Base-by-base conservation (phyloP, 2,113 vertebrate genomes). In the Bambusicola thoracicus region DNA sequence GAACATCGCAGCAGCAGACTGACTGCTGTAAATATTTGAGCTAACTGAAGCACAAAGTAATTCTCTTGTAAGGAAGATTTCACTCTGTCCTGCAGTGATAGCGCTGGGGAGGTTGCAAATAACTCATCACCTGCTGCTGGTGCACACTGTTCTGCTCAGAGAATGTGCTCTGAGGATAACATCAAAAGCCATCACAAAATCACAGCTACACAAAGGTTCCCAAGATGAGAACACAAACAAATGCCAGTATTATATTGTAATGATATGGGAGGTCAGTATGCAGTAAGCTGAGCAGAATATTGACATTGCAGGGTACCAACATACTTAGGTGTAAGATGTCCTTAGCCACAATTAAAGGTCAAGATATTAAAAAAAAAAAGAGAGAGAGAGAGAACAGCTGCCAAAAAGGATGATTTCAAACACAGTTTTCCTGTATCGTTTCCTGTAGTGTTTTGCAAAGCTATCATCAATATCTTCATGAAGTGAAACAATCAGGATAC, bases 211-310 rank as follows among this genome's bases (percentile, higher is more conserved):
- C n/a, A 21, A 11, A 36, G 19, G 36, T 30, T 34, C 43, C 40
- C 22, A n/a, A 24, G 32, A 13, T 29, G 24, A 10, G 6, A 19
- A 56, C 44, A 19, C 43, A 44, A 32, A 22, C 38, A 41, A 43
- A 24, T 56, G 11, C n/a, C 38, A 27, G 13, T 24, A 36, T 13
- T 24, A 36, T 34, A 19, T 19, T 14, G 41, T 46, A 27, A 16
- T 24, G 65, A 67, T 46, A 13, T 20, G n/a, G 55, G 56, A 94
- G 86, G 84, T 1, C 56, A 81, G 92, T 91, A 87, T 77, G 86
- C 73, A 82, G 69, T 63, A 89, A 94, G 94, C 58, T 63, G 29
- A 66, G 36, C 13, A 89, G 90, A 79, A 67, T 41, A 94, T 67
- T 53, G 91, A 93, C 89, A 92, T 88, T 40, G 18, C n/a, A 46